A percentile compares a stretch with the other conserved stretches of the same genome.
These are phyloP conservation scores for Oostethus manadensis DNA, from an alignment of 2,113 vertebrate species.

Conservation along the genomic window DNA sequence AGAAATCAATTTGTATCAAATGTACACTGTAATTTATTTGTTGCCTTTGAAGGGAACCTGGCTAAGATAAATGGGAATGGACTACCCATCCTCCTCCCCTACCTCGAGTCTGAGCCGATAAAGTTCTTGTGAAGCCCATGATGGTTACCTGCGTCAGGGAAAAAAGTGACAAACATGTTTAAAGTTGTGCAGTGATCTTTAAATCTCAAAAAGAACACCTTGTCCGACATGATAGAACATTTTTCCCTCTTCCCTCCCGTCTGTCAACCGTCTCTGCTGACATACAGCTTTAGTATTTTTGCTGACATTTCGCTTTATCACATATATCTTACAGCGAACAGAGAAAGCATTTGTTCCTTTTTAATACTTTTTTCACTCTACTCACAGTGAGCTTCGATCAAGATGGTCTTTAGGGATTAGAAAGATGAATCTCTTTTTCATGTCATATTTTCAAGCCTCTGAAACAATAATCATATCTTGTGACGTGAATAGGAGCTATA, in stretches of 20 bases:
- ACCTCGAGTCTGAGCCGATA: slow-evolving; percentile 83
- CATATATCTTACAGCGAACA: slow-evolving; percentile 84
- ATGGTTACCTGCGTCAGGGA: slow-evolving; percentile 90
- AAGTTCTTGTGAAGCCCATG: slow-evolving; percentile 98
- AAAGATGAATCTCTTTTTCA: slow-evolving; percentile 64
- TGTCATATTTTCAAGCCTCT: slow-evolving; percentile 60
- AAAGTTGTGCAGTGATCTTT: slow-evolving; percentile 99
- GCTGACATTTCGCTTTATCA: slow-evolving; percentile 99
- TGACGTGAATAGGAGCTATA: slow-evolving; percentile 32
- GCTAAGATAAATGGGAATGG: slow-evolving; percentile 98
- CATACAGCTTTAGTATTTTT: slow-evolving; percentile 92
- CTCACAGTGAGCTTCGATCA: slow-evolving; percentile 70
- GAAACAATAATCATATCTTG: slow-evolving; percentile 70
- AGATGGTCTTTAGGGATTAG: slow-evolving; percentile 74
- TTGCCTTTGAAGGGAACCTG: slow-evolving; percentile 99
- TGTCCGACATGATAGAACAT: slow-evolving; percentile 99
- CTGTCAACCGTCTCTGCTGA: slow-evolving; percentile 91
- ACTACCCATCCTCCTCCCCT: slow-evolving; percentile 70
- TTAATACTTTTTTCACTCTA: slow-evolving; percentile 53
- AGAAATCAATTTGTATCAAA: slow-evolving; percentile 99
- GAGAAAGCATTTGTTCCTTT: slow-evolving; percentile 79
- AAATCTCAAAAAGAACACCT: slow-evolving; percentile 99
- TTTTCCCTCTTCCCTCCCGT: slow-evolving; percentile 94
- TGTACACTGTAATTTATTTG: slow-evolving; percentile 99
- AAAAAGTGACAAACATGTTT: slow-evolving; percentile 97